phyloP scores from a whole-genome alignment of 2,797 vertebrate genomes.

The Dromococcyx pavoninus region DNA sequence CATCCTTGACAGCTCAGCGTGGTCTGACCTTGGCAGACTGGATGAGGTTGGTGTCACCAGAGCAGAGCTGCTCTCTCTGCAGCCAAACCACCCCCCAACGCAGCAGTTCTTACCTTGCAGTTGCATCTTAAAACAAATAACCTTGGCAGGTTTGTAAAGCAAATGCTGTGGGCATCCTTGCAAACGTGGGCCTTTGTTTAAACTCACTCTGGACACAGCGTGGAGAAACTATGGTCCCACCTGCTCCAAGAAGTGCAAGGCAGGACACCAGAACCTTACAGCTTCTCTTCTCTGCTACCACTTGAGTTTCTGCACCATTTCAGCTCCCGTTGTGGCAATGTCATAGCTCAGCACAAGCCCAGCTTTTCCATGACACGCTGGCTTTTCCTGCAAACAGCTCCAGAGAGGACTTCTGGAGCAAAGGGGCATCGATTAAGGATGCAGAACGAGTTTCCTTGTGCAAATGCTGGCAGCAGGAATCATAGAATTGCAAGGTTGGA shows the following conservation, averaged over 20 bases:
- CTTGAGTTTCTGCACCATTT: not conserved
- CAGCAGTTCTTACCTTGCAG: not conserved
- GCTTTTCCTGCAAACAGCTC: not conserved
- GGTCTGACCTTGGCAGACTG: no score
- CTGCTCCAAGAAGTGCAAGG: accelerated
- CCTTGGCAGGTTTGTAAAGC: not conserved
- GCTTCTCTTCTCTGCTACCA: accelerated
- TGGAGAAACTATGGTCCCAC: accelerated
- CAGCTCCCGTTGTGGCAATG: not conserved
- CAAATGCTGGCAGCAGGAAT: no score
- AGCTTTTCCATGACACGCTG: not conserved
- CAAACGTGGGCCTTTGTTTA: not conserved
- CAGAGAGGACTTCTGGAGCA: not conserved
- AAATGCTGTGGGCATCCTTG: accelerated
- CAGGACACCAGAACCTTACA: accelerated
- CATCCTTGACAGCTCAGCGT: no score
- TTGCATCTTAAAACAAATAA: accelerated
- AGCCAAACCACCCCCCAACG: not conserved
- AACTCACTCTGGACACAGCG: not conserved
- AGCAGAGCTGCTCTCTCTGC: not conserved
- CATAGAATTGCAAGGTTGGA: no score
- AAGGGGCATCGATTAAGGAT: not conserved
- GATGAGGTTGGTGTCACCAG: no score
- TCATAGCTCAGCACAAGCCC: not conserved
- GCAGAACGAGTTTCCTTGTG: not conserved